Percentiles rank a stretch among this genome's conserved stretches.
Evolutionary conservation across 2,888 invertebrate genomes (phyloP).

Genomic region (Mythimna impura): DNA sequence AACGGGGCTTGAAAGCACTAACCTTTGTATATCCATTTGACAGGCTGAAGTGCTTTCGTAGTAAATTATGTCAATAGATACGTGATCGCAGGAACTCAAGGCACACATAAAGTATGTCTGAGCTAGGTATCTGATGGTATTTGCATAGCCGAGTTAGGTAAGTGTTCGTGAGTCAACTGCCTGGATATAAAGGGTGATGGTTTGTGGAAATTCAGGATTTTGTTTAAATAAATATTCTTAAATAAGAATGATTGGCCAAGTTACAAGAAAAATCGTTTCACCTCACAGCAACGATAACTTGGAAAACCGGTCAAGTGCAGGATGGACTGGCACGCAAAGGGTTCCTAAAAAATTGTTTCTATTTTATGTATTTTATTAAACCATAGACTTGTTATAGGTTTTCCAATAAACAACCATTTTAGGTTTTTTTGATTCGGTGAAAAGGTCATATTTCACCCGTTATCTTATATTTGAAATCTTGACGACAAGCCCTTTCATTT

Average conservation of each 20-base stretch:
- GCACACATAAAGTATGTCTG: slow-evolving; percentile 49
- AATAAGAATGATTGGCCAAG: not conserved
- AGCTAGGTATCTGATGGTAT: slow-evolving; percentile 64
- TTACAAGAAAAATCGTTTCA: too few species aligned
- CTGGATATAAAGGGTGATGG: slow-evolving; percentile 23
- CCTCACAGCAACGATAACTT: too few species aligned
- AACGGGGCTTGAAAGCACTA: slow-evolving; percentile 50
- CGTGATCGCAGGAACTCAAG: slow-evolving; percentile 52
- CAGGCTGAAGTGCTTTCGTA: slow-evolving; percentile 27
- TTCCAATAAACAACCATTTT: too few species aligned
- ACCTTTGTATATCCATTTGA: slow-evolving; percentile 40
- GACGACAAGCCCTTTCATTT: too few species aligned
- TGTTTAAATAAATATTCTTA: not conserved
- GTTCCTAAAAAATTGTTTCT: too few species aligned
- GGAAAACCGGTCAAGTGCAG: too few species aligned
- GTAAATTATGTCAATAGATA: slow-evolving; percentile 56
- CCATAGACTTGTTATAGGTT: too few species aligned
- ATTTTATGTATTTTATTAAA: too few species aligned
- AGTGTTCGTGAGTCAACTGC: slow-evolving; percentile 46
- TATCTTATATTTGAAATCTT: too few species aligned
- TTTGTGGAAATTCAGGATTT: not conserved
- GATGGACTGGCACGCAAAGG: too few species aligned
- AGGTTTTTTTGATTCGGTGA: too few species aligned
- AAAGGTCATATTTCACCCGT: too few species aligned
- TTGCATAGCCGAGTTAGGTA: slow-evolving; percentile 64